Percentiles rank a stretch among this genome's conserved stretches.
Evolutionary conservation across 1,140 invertebrate species (phyloP).

Genomic region (Pseudachorutes palmiensis): DNA sequence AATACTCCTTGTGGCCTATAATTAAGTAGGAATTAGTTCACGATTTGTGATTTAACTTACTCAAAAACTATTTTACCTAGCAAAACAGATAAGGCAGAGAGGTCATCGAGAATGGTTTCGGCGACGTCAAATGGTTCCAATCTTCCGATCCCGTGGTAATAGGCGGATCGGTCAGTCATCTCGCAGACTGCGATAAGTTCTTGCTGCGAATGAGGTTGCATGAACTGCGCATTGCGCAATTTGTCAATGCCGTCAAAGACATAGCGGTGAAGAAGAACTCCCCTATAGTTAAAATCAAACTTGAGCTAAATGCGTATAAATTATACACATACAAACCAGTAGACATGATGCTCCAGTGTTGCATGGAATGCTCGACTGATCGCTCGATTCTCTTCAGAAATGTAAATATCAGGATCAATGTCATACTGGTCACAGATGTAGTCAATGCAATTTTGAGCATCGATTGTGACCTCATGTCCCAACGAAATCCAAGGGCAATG

Average conservation of each 20-base stretch:
- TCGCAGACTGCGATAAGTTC: conserved; percentile 10
- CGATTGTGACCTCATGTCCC: conserved; percentile 25
- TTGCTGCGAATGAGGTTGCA: conserved; percentile 16
- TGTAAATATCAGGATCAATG: background rate
- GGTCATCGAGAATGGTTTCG: conserved; percentile 12
- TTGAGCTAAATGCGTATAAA: background rate
- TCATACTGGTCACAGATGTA: conserved; percentile 20
- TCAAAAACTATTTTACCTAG: conserved; percentile 16
- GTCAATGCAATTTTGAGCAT: conserved; percentile 23
- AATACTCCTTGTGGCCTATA: conserved; percentile 43
- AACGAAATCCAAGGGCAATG: conserved; percentile 28
- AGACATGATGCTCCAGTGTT: conserved; percentile 30
- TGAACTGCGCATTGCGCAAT: conserved; percentile 22
- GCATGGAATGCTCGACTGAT: conserved; percentile 15
- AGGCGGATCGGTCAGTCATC: conserved; percentile 19
- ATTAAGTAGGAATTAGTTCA: background rate
- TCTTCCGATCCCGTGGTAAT: conserved; percentile 34
- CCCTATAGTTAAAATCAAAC: conserved; percentile 19
- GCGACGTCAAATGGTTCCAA: conserved; percentile 24
- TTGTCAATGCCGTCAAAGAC: conserved; percentile 23
- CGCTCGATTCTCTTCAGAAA: conserved; percentile 12
- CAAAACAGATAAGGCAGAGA: conserved; percentile 23
- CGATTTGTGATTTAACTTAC: background rate
- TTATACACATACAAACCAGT: conserved; percentile 20
- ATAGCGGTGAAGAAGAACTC: conserved; percentile 29